Evolutionary conservation across 2,797 vertebrate species (phyloP).

Genomic region (Phrynocephalus forsythii): DNA sequence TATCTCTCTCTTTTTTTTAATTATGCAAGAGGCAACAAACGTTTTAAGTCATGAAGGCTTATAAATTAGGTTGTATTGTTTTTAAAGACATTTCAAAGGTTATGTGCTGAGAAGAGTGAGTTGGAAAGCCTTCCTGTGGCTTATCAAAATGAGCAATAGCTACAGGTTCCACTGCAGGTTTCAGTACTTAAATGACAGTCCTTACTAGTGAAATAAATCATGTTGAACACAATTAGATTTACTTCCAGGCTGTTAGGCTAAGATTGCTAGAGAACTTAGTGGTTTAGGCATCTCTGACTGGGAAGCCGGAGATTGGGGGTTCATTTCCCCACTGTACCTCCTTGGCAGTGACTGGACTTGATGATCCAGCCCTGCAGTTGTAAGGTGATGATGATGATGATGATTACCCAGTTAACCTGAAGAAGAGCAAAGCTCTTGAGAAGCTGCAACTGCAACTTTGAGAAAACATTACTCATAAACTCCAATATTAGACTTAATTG

Average conservation of each 20-base stretch:
- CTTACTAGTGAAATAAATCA: neutral
- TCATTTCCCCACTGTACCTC: no score
- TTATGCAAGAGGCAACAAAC: neutral
- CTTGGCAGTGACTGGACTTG: no score
- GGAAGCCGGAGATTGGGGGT: no score
- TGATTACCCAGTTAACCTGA: neutral
- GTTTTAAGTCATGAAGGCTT: neutral
- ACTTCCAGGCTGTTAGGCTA: neutral
- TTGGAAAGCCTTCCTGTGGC: neutral
- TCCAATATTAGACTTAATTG: constrained; percentile 34
- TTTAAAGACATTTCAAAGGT: neutral
- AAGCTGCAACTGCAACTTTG: neutral
- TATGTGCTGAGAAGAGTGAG: neutral
- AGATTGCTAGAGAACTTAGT: no score
- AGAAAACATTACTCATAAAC: constrained; percentile 27
- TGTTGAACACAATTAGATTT: neutral
- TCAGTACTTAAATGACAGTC: neutral
- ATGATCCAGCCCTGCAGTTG: no score
- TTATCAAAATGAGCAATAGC: neutral
- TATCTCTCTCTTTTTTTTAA: neutral
- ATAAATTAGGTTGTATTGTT: neutral
- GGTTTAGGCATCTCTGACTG: no score
- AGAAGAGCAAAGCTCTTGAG: neutral
- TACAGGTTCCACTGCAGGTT: neutral
- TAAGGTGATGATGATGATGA: no score